Evolutionary conservation across 64 coral and sea anemone genomes (phyloP).

Genomic region (Anthopleura sola): DNA sequence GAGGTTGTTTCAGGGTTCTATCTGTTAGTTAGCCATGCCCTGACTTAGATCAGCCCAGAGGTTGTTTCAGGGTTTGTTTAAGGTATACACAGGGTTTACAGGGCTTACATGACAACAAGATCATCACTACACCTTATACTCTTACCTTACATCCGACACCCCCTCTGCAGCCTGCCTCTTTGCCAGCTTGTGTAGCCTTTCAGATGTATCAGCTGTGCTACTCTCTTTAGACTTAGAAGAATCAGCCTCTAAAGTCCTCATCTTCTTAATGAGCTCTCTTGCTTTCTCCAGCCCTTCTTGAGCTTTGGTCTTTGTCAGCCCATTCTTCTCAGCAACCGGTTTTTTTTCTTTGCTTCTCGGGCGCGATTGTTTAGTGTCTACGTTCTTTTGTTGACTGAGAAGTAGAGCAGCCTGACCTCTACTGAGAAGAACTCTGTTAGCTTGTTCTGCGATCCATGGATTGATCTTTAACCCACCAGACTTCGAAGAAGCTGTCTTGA

Average conservation of each 20-base stretch:
- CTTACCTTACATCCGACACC: background rate
- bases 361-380: background rate
- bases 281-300: conserved; percentile 75
- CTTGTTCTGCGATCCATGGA: conserved; percentile 97
- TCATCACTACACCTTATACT: background rate
- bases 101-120: background rate
- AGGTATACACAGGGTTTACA: no score
- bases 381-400: conserved; percentile 51
- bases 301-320: conserved; percentile 25
- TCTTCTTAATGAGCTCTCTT: conserved; percentile 63
- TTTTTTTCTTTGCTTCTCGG: background rate
- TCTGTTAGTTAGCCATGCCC: no score
- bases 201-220: conserved; percentile 18
- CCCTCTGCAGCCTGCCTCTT: background rate
- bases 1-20: no score
- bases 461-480: conserved; percentile 68
- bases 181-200: conserved; percentile 62
- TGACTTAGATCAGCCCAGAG: no score
- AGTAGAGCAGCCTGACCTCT: conserved; percentile 68
- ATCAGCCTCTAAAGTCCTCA: conserved; percentile 67
- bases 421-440: conserved; percentile 66
- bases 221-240: conserved; percentile 26
- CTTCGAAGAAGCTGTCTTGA: background rate
- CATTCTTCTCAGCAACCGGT: background rate
- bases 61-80: no score